Conservation (phyloP, 2,797 vertebrate genomes). For the Alcedo quadribrachys region DNA sequence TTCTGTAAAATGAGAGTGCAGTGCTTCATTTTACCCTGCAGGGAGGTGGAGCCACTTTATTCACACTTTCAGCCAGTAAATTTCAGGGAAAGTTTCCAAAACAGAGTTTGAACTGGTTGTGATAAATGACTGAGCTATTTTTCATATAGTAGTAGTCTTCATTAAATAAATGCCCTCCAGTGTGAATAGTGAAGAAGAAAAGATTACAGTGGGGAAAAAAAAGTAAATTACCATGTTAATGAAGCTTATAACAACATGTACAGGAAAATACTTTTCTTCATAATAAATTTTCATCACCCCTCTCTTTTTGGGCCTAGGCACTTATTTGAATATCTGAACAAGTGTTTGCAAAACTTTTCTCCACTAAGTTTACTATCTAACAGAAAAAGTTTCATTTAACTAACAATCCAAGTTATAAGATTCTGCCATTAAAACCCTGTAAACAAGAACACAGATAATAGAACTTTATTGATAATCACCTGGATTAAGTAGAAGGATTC, state of each 20-base stretch:
- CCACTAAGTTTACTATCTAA: neutral
- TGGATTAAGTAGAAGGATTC: neutral
- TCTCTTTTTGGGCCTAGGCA: neutral
- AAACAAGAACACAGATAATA: neutral
- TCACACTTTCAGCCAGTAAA: neutral
- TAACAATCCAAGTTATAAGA: neutral
- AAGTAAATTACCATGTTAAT: accelerated
- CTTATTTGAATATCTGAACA: neutral
- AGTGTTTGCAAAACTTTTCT: neutral
- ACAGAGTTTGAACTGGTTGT: neutral
- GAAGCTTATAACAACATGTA: neutral
- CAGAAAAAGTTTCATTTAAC: neutral
- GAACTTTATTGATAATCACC: neutral
- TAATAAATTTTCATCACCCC: neutral
- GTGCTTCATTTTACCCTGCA: neutral
- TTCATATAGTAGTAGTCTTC: neutral
- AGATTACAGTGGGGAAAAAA: accelerated
- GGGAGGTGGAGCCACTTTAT: neutral
- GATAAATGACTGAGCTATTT: neutral
- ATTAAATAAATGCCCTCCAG: neutral
- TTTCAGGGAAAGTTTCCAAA: neutral
- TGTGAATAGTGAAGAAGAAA: neutral
- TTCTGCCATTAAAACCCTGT: neutral
- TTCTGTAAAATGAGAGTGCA: neutral
- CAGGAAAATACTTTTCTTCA: neutral